Percentiles rank a stretch among this genome's conserved stretches.
These are phyloP conservation scores for Ceyx erithaca DNA, from an alignment of 2,797 vertebrate genomes.

Conservation along the genomic window DNA sequence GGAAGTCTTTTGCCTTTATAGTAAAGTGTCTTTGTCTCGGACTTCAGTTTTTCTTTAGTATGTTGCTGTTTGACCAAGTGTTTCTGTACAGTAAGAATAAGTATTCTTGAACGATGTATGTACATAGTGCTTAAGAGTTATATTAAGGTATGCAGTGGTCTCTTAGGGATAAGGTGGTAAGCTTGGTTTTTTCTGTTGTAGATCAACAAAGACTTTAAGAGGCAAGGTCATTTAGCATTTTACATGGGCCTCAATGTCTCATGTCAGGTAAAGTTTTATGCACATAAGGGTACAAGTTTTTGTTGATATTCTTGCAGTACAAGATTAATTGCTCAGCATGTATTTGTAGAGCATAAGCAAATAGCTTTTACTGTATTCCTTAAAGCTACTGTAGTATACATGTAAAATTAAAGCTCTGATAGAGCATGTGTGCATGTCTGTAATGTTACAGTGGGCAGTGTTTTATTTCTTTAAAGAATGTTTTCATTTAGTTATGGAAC, in stretches of 20 bases:
- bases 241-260: not conserved
- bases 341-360: not conserved
- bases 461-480: not conserved
- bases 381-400: not conserved
- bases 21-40: not conserved
- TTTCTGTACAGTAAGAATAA: not conserved
- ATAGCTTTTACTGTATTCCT: not conserved
- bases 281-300: not conserved
- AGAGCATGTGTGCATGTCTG: not conserved
- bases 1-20: not conserved
- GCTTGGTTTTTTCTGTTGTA: not conserved
- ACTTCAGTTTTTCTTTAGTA: not conserved
- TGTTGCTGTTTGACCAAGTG: not conserved
- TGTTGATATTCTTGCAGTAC: not conserved
- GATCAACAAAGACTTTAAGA: not conserved
- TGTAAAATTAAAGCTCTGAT: not conserved
- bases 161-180: not conserved
- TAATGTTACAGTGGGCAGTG: not conserved
- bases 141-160: not conserved
- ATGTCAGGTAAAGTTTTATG: not conserved
- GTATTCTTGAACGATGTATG: not conserved
- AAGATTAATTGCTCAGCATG: not conserved
- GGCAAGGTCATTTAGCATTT: not conserved
- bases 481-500: not conserved
- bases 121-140: not conserved